A percentile compares a stretch with the other conserved stretches of the same genome.
These are phyloP conservation scores for Mesopsocus fuscifrons DNA, from an alignment of 2,888 invertebrate species.

Conservation along the genomic window DNA sequence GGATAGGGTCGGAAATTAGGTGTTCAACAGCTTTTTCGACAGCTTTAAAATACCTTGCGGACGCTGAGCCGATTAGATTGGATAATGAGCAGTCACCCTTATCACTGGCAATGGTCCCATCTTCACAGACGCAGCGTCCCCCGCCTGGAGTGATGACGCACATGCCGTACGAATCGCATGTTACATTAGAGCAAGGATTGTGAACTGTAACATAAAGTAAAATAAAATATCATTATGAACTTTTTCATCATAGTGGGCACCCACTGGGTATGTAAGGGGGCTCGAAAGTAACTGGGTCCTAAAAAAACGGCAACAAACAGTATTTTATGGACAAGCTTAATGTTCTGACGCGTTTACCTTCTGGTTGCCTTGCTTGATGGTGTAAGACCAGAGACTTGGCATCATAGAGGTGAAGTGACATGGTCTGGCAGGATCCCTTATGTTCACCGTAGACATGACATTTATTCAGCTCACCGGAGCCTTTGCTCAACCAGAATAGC, in stretches of 20 bases:
- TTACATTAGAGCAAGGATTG: slow-evolving; percentile 31
- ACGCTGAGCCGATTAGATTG: too few species aligned
- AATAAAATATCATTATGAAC: too few species aligned
- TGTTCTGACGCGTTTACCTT: slow-evolving; percentile 18
- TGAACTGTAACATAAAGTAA: slow-evolving; percentile 18
- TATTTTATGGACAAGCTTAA: too few species aligned
- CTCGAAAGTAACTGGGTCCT: too few species aligned
- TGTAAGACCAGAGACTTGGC: slow-evolving; percentile 30
- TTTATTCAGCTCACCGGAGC: slow-evolving; percentile 33
- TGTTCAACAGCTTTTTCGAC: too few species aligned
- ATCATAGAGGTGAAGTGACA: slow-evolving; percentile 25
- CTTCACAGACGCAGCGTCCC: slow-evolving; percentile 35
- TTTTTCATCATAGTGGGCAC: too few species aligned
- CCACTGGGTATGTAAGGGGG: too few species aligned
- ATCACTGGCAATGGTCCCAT: too few species aligned
- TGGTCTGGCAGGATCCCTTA: slow-evolving; percentile 16
- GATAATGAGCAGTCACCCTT: too few species aligned
- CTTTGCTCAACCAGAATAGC: slow-evolving; percentile 45
- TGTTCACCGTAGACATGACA: slow-evolving; percentile 34
- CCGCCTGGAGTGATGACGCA: slow-evolving; percentile 34
- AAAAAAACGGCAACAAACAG: too few species aligned
- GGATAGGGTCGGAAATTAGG: too few species aligned
- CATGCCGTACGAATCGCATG: slow-evolving; percentile 33
- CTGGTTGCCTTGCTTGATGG: slow-evolving; percentile 35
- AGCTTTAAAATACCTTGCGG: too few species aligned